Conservation (phyloP, 1,140 invertebrate species). For the Drosophila ohnishii region DNA sequence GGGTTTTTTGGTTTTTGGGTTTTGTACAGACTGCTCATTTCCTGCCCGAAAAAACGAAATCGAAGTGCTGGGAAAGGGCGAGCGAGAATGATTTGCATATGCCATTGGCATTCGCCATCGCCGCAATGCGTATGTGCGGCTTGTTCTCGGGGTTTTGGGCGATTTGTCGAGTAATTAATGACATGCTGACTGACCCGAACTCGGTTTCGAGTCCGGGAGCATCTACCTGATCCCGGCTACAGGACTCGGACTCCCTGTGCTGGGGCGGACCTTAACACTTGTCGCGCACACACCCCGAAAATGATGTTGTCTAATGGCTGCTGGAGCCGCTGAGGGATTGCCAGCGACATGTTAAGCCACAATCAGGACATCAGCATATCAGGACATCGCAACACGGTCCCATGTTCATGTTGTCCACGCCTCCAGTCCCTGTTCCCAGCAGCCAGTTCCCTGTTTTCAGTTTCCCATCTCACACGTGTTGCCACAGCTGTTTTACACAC, state of each 20-base stretch:
- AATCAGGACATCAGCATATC: conserved; percentile 57
- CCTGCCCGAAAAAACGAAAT: conserved; percentile 50
- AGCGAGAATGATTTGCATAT: conserved; percentile 63
- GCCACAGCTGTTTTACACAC: conserved; percentile 3
- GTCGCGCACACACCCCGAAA: conserved; percentile 50
- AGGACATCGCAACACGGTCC: conserved; percentile 24
- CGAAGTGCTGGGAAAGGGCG: conserved; percentile 52
- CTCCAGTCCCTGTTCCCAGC: background rate
- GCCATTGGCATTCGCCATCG: conserved; percentile 27
- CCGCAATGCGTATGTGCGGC: conserved; percentile 29
- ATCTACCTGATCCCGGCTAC: conserved; percentile 6
- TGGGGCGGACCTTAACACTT: conserved; percentile 41
- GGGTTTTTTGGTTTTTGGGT: conserved; percentile 22
- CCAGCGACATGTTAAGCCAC: conserved; percentile 68
- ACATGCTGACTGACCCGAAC: conserved; percentile 41
- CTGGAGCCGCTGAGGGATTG: conserved; percentile 35
- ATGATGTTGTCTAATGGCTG: conserved; percentile 52
- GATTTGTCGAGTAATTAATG: conserved; percentile 76
- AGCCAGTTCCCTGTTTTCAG: background rate
- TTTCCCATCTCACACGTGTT: conserved; percentile 14
- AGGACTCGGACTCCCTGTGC: background rate
- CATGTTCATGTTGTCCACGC: conserved; percentile 42
- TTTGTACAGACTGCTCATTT: conserved; percentile 60
- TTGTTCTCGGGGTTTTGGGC: conserved; percentile 48
- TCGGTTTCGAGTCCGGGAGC: conserved; percentile 8